A percentile compares a stretch with the other conserved stretches of the same genome.
Conservation (phyloP, 1,140 invertebrate genomes). For the Kradibia gibbosae region DNA sequence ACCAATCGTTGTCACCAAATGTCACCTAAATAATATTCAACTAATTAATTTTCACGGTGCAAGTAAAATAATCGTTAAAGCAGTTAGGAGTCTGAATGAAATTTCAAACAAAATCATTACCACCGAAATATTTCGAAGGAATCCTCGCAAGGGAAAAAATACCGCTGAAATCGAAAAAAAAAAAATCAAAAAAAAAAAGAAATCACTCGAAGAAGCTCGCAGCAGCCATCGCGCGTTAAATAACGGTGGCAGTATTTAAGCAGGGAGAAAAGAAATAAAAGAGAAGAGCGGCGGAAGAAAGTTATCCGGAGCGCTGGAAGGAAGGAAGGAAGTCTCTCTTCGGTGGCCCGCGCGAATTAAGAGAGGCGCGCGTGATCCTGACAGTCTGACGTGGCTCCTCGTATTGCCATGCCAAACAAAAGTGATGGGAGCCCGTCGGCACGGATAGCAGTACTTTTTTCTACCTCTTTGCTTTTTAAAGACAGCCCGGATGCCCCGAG, state of each 20-base stretch:
- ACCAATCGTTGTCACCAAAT: too few relatives aligned
- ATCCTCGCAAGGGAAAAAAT: too few relatives aligned
- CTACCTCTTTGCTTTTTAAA: conserved; percentile 18
- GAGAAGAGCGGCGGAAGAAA: conserved; percentile 20
- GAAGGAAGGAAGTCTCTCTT: conserved; percentile 34
- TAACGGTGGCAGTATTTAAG: not conserved
- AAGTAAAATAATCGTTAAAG: too few relatives aligned
- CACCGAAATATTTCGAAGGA: too few relatives aligned
- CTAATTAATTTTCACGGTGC: too few relatives aligned
- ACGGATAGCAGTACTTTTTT: not conserved
- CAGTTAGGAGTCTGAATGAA: too few relatives aligned
- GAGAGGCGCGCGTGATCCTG: conserved; percentile 45
- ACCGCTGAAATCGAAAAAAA: too few relatives aligned
- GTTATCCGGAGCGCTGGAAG: conserved; percentile 26
- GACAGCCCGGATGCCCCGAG: not conserved
- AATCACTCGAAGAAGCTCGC: not conserved
- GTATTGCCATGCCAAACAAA: conserved; percentile 26
- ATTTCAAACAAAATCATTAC: too few relatives aligned
- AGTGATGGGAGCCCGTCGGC: conserved; percentile 17
- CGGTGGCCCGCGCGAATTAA: conserved; percentile 14
- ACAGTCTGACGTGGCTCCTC: conserved; percentile 20
- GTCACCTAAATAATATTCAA: too few relatives aligned
- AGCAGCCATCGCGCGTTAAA: too few relatives aligned
- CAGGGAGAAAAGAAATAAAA: conserved; percentile 3
- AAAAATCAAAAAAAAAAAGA: too few relatives aligned